A percentile compares a stretch with the other conserved stretches of the same genome.
Conservation (phyloP, 2,797 vertebrate species). For the Gymnothorax reevesii region DNA sequence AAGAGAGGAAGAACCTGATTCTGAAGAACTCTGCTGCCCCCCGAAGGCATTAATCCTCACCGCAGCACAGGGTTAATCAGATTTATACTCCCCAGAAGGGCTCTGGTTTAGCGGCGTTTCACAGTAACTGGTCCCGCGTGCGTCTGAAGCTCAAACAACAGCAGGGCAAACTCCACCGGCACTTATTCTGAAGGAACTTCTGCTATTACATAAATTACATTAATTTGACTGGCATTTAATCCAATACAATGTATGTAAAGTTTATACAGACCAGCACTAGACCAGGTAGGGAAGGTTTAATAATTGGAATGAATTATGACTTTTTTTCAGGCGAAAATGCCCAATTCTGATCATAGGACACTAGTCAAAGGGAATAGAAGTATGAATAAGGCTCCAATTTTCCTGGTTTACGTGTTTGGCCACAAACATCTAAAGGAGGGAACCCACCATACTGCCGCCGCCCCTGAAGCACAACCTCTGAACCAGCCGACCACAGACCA, state of each 20-base stretch:
- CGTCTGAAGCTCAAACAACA: not conserved
- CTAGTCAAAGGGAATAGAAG: too few relatives aligned
- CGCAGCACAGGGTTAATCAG: not conserved
- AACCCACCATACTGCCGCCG: not conserved
- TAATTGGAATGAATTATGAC: too few relatives aligned
- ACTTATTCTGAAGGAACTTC: not conserved
- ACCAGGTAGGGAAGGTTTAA: too few relatives aligned
- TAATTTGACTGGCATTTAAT: too few relatives aligned
- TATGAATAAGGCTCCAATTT: not conserved
- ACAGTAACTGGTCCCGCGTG: not conserved
- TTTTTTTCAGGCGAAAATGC: too few relatives aligned
- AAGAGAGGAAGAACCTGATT: not conserved
- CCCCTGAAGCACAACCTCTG: too few relatives aligned
- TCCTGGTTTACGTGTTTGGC: not conserved
- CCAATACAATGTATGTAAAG: too few relatives aligned
- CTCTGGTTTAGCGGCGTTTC: not conserved
- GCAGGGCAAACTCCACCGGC: not conserved
- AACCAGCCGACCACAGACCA: too few relatives aligned
- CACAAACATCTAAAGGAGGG: not conserved
- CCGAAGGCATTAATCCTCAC: not conserved
- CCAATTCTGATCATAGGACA: too few relatives aligned
- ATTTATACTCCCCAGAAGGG: conserved; percentile 8
- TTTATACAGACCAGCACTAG: too few relatives aligned
- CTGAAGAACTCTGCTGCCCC: not conserved
- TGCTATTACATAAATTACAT: too few relatives aligned